Evolutionary conservation across 2,113 vertebrate species (phyloP).

Genomic region (Bufo bufo): DNA sequence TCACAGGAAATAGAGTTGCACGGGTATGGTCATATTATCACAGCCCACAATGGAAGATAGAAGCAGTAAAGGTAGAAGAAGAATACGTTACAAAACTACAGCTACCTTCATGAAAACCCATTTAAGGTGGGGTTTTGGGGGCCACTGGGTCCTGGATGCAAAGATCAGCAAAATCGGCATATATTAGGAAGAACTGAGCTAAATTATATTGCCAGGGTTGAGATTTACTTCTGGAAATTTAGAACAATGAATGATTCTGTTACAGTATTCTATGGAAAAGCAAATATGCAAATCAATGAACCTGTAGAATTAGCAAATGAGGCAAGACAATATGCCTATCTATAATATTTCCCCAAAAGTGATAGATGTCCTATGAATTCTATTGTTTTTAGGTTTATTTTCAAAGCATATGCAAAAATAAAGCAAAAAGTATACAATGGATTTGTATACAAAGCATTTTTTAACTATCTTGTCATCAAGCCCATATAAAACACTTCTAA

Average conservation of each 20-base stretch:
- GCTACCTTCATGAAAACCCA: too few species aligned
- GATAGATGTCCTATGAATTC: not conserved
- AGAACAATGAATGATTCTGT: not conserved
- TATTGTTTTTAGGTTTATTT: not conserved
- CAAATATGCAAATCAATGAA: not conserved
- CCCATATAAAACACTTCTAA: conserved; percentile 13
- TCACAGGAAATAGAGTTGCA: too few species aligned
- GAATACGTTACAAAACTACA: too few species aligned
- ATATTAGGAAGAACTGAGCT: too few species aligned
- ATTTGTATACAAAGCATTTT: not conserved
- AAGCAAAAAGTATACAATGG: not conserved
- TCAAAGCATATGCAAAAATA: not conserved
- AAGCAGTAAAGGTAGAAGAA: too few species aligned
- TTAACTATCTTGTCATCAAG: not conserved
- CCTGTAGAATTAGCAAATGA: not conserved
- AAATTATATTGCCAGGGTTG: too few species aligned
- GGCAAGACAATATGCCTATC: not conserved
- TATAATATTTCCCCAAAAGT: not conserved
- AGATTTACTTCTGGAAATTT: not conserved
- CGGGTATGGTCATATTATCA: too few species aligned
- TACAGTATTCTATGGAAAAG: not conserved
- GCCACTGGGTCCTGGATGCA: too few species aligned
- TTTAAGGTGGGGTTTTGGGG: too few species aligned
- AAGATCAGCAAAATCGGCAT: too few species aligned
- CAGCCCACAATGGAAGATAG: too few species aligned